A percentile compares a stretch with the other conserved stretches of the same genome.
phyloP scores from a whole-genome alignment of 1,140 invertebrate genomes.

The Diachasma alloeum region DNA sequence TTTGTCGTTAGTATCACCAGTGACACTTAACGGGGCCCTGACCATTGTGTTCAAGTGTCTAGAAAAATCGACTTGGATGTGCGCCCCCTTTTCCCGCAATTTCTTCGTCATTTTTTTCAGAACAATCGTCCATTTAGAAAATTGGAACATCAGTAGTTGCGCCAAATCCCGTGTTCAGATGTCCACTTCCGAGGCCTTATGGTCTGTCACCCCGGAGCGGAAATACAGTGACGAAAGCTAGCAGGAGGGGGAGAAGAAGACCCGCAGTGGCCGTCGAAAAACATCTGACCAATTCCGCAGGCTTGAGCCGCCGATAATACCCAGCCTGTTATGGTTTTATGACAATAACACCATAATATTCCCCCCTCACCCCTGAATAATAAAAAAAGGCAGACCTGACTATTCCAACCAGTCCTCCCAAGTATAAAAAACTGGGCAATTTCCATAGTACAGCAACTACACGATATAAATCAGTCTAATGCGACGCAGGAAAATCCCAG shows the following conservation, averaged over 20 bases:
- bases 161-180: not conserved
- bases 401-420: not conserved
- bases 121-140: not conserved
- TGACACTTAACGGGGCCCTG: not conserved
- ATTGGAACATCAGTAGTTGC: not conserved
- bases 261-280: not conserved
- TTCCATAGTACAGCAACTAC: not conserved
- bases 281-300: not conserved
- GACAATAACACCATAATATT: conserved; percentile 11
- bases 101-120: not conserved
- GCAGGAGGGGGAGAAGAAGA: not conserved
- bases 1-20: not conserved
- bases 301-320: conserved; percentile 23
- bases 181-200: not conserved
- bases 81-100: not conserved
- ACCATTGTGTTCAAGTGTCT: not conserved
- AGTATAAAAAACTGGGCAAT: not conserved
- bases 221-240: not conserved
- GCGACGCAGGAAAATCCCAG: conserved; percentile 16
- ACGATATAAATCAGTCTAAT: conserved; percentile 30
- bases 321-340: conserved; percentile 21
- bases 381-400: not conserved
- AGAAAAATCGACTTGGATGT: not conserved
- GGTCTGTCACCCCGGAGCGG: not conserved
- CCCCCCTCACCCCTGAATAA: not conserved